These are phyloP conservation scores for Rhinoraja longicauda DNA, from an alignment of 2,797 vertebrate genomes.

Conservation along the genomic window DNA sequence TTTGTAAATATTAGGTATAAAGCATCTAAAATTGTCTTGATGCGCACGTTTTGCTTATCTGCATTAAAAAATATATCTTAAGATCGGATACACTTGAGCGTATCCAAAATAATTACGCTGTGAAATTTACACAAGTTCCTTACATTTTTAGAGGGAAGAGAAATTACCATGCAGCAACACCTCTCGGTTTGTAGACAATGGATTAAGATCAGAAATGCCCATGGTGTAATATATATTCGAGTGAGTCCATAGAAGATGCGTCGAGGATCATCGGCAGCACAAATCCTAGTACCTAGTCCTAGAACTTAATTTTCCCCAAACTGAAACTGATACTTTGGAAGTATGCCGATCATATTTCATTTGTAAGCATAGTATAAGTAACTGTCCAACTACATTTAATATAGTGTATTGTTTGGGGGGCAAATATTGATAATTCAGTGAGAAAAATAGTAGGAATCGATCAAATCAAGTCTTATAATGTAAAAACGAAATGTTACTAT, in stretches of 20 bases:
- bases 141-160: neutral
- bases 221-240: neutral
- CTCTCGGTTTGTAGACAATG: too few species aligned
- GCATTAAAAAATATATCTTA: neutral
- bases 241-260: neutral
- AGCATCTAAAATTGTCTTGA: neutral
- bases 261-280: neutral
- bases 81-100: neutral
- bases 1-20: neutral
- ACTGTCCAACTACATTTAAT: neutral
- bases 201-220: neutral
- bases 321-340: neutral
- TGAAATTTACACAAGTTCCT: neutral
- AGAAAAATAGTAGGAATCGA: neutral
- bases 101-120: neutral
- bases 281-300: slow-evolving; percentile 2
- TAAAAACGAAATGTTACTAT: neutral
- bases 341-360: neutral
- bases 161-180: neutral
- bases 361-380: neutral
- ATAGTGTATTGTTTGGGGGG: neutral
- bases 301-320: neutral
- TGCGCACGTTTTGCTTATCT: neutral
- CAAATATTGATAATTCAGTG: neutral
- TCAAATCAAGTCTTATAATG: neutral